Evolutionary conservation across 1,140 invertebrate genomes (phyloP).

Genomic region (Macrotrachela quadricornifera): DNA sequence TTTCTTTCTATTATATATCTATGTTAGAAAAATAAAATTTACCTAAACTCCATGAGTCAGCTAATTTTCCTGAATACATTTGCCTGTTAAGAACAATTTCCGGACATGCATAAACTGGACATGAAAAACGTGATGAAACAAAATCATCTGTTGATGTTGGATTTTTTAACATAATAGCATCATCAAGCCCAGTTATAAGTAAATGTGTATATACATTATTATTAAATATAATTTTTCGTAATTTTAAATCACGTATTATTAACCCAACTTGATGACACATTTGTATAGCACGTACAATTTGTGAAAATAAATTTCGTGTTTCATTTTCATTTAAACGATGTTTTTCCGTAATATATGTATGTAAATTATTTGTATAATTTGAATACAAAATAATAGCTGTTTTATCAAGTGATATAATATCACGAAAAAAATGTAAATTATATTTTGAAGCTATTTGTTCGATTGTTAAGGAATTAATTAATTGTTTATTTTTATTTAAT

Average conservation of each 20-base stretch:
- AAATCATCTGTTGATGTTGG: slow-evolving; percentile 45
- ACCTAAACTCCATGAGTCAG: slow-evolving; percentile 73
- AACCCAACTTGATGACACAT: slow-evolving; percentile 76
- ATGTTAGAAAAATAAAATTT: too few species aligned
- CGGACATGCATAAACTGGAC: slow-evolving; percentile 84
- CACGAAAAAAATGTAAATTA: too few species aligned
- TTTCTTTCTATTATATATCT: too few species aligned
- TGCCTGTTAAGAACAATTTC: slow-evolving; percentile 35
- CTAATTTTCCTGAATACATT: slow-evolving; percentile 66
- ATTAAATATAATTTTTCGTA: slow-evolving; percentile 85
- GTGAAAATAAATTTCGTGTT: slow-evolving; percentile 54
- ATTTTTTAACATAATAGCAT: slow-evolving; percentile 10
- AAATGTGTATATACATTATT: slow-evolving; percentile 68
- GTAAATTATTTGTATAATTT: slow-evolving; percentile 39
- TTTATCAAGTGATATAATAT: too few species aligned
- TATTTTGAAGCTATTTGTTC: too few species aligned
- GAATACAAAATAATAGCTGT: too few species aligned
- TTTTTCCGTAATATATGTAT: slow-evolving; percentile 64
- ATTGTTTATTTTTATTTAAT: too few species aligned
- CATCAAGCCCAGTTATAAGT: slow-evolving; percentile 55
- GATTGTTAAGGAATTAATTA: too few species aligned
- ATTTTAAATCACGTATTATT: slow-evolving; percentile 75
- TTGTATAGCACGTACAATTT: slow-evolving; percentile 65
- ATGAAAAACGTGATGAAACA: slow-evolving; percentile 73
- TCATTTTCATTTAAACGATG: slow-evolving; percentile 61